Evolutionary conservation across 1,140 invertebrate genomes (phyloP).

Genomic region (Harlomillsia oculata): DNA sequence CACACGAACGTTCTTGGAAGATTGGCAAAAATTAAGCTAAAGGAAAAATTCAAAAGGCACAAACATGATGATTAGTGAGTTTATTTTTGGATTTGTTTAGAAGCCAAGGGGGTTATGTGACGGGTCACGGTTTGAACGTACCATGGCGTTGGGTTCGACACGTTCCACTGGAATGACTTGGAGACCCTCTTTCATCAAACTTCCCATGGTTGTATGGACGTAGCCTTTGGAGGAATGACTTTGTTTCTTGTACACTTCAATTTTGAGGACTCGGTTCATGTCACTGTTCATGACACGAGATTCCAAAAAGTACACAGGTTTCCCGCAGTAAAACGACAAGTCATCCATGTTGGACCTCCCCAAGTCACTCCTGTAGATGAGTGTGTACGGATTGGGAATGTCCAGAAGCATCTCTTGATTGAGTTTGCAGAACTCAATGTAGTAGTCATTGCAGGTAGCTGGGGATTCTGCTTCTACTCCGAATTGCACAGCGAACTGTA

Average conservation of each 20-base stretch:
- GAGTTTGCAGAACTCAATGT: conserved; percentile 10
- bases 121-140: not conserved
- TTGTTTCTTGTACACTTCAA: conserved; percentile 8
- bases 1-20: not conserved
- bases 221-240: conserved; percentile 5
- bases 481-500: conserved; percentile 3
- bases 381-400: conserved; percentile 10
- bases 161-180: conserved; percentile 7
- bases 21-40: conserved; percentile 3
- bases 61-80: no score
- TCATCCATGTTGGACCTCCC: not conserved
- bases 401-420: conserved; percentile 4
- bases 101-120: no score
- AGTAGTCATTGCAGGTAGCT: not conserved
- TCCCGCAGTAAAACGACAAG: conserved; percentile 1
- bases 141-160: conserved; percentile 2
- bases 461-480: conserved; percentile 5
- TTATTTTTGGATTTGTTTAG: no score
- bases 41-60: no score
- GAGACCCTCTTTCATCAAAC: conserved; percentile 4
- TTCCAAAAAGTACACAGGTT: conserved; percentile 6
- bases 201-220: conserved; percentile 3
- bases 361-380: conserved; percentile 7
- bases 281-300: conserved; percentile 4
- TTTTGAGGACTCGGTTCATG: conserved; percentile 7